Base-by-base conservation (phyloP, 1,140 invertebrate species). In the Nymphalis io region DNA sequence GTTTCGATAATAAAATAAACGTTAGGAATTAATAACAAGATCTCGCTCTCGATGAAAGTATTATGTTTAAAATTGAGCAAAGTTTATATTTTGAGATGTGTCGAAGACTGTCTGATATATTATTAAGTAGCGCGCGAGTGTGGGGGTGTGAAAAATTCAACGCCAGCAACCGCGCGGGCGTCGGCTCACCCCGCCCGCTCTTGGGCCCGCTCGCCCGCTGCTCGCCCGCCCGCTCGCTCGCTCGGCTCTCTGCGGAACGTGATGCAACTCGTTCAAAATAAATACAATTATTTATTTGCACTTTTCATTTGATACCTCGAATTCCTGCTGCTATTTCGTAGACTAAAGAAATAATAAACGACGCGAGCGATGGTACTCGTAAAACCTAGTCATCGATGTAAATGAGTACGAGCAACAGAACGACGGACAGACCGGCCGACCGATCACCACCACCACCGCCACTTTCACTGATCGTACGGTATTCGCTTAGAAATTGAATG, bases 101-200 rank as follows among this genome's bases (percentile, higher is more conserved):
- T 81, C 84, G 83, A 88, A 85, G 84, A 81, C 77, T 85, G 72
- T 72, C 73, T 82, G 63, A 83, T 87, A 83, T 87, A 84, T 87
- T 88, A 88, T 87, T 84, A 83, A 88, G 78, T 68, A 73, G 58
- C n/a, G 6, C 21, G 60, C 20, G 42, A 16, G 20, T 33, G 39
- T 71, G 75, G 74, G 77, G 72, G 81, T 80, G 84, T 88, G 82
- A 88, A 88, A 88, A 88, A 88, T 86, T 88, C 84, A 88, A 70
- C 73, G 74, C 70, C 53, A 60, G 46, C 75, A 76, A 74, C 75
- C 78, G 75, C 76, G 72, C 74, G 68, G 73, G 74, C 70, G 51
- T 21, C 51, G 51, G 12, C 48, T 11, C 20, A 44, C 40, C 40
- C 12, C 40, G 40, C 40, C n/a, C 40, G 3, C 40, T n/a, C 12